Percentiles rank a stretch among this genome's conserved stretches.
Evolutionary conservation across 2,888 invertebrate genomes (phyloP).

Genomic region (Tenthredo amoena): DNA sequence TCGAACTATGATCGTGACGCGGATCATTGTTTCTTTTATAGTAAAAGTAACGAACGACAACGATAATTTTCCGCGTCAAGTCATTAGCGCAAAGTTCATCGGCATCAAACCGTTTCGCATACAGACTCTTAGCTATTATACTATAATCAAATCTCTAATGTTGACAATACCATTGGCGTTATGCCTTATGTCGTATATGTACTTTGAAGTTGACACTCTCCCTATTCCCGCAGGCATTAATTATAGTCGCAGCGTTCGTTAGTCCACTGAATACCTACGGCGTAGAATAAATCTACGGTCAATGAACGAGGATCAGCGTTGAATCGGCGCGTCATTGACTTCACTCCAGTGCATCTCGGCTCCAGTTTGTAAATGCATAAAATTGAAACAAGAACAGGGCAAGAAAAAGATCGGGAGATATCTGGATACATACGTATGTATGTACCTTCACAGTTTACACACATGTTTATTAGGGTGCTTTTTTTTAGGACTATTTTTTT

Average conservation of each 20-base stretch:
- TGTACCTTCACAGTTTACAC: background rate
- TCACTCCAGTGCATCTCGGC: background rate
- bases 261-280: slow-evolving; percentile 6
- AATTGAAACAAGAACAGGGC: background rate
- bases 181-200: background rate
- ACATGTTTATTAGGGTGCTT: too few species aligned
- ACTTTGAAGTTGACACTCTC: background rate
- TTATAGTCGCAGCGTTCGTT: background rate
- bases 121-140: background rate
- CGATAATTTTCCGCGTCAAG: slow-evolving; percentile 4
- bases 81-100: background rate
- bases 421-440: background rate
- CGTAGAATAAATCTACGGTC: slow-evolving; percentile 1
- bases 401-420: background rate
- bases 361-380: background rate
- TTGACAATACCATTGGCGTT: slow-evolving; percentile 10
- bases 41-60: background rate
- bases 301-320: background rate
- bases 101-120: background rate
- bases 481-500: too few species aligned
- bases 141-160: background rate
- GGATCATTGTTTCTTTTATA: background rate
- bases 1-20: background rate
- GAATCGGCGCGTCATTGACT: slow-evolving; percentile 10
- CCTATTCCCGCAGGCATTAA: background rate